These are phyloP conservation scores for Piprites chloris DNA, from an alignment of 2,113 vertebrate genomes.

Conservation along the genomic window DNA sequence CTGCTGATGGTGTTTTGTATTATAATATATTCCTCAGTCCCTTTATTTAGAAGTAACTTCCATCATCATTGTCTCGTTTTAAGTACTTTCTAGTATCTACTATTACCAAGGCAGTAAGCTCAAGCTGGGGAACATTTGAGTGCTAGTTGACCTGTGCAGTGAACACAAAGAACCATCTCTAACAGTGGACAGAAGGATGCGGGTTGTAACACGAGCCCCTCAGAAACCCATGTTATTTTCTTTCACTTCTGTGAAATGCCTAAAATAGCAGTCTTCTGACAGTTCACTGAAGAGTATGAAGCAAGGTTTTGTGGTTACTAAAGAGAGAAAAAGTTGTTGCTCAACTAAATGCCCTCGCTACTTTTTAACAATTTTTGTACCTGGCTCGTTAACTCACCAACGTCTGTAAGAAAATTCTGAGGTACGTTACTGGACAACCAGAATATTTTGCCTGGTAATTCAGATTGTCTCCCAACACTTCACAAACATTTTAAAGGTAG, in stretches of 20 bases:
- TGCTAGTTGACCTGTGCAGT: background rate
- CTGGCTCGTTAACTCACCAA: background rate
- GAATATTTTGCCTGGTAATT: background rate
- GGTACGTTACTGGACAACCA: rapidly evolving
- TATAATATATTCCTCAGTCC: background rate
- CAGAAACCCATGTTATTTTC: background rate
- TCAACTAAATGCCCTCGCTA: background rate
- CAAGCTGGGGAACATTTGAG: background rate
- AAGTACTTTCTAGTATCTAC: background rate
- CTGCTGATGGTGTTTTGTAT: background rate
- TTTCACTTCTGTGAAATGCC: background rate
- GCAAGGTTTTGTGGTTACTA: background rate
- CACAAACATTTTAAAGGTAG: background rate
- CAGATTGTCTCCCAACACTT: background rate
- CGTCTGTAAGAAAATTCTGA: background rate
- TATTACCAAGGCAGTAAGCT: background rate
- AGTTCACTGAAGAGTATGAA: background rate
- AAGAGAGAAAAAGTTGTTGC: background rate
- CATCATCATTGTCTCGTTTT: background rate
- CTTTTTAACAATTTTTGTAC: background rate
- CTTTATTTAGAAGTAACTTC: background rate
- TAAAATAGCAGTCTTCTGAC: background rate
- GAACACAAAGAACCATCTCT: rapidly evolving
- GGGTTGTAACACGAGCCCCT: background rate
- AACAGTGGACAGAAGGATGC: background rate